Evolutionary conservation across 2,888 invertebrate genomes (phyloP), one percentile per base, ranked within the genome.

Genomic region (Nesidiocoris tenuis): DNA sequence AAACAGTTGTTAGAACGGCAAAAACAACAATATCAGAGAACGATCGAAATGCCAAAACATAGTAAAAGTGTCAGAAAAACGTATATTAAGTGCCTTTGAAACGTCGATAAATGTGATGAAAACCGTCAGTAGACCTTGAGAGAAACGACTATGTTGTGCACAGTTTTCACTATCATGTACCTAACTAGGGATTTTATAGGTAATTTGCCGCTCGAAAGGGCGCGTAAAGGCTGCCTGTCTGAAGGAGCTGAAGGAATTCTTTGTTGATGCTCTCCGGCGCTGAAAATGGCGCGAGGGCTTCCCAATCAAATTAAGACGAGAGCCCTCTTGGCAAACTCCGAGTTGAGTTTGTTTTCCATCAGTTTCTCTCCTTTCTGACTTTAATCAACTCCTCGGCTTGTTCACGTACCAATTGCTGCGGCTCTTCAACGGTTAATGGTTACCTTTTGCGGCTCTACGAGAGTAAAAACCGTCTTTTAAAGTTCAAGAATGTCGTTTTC

Each of bases 221-320:
- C 39, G 39, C 39, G 39, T 39, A 39, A 39, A 39, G 39, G 39
- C 39, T 39, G 39, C 3, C 39, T 39, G 39, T 39, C 39, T 39
- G 39, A 39, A 39, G 12, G 39, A 39, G 39, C 5, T 39, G 3
- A 12, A 39, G 39, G 39, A 39, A 39, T 39, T 39, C 39, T 39
- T 39, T 39, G 39, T 39, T 39, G 39, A 39, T 39, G 39, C 39
- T 39, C 39, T 39, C 39, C 12, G 5, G 39, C 39, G 39, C 39
- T 39, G 39, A 39, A 39, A 3, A 12, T 3, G 5, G 39, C 12
- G 39, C 3, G 39, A 39, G 39, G 39, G 39, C 39, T 39, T 39
- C 39, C 66, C 74, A 75, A 75, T 75, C 74, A 75, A 75, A 75
- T 75, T 75, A 75, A 75, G 74, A 75, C 74, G 63, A 75, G 74